Evolutionary conservation across 64 coral and sea anemone genomes (phyloP).

Genomic region (Pachyseris speciosa): DNA sequence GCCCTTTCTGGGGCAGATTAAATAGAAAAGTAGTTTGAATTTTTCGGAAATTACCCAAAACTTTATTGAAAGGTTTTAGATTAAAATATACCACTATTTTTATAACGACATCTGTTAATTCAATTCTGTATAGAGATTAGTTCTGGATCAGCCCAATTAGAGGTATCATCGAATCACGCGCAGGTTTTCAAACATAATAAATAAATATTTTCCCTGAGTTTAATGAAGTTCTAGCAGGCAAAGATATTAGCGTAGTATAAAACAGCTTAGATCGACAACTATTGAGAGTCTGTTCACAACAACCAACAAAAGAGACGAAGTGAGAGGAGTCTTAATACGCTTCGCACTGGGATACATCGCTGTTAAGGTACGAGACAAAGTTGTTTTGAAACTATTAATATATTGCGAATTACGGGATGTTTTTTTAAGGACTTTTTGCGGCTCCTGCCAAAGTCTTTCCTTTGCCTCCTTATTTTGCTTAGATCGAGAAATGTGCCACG

Average conservation of each 20-base stretch:
- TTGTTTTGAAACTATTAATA: too few relatives aligned
- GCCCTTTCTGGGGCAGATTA: background rate
- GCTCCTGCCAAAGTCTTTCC: too few relatives aligned
- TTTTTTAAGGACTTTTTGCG: too few relatives aligned
- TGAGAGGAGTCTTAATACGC: too few relatives aligned
- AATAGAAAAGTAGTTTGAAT: background rate
- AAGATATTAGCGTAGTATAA: background rate
- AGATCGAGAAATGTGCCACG: too few relatives aligned
- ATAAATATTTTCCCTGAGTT: constrained; percentile 3
- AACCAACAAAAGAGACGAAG: background rate
- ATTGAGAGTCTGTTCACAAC: background rate
- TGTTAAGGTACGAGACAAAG: too few relatives aligned
- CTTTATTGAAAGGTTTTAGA: too few relatives aligned
- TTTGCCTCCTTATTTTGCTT: too few relatives aligned
- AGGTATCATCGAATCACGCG: background rate
- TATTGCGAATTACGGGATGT: too few relatives aligned
- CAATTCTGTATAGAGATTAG: background rate
- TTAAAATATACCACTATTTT: background rate
- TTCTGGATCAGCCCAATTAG: background rate
- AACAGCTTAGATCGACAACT: background rate
- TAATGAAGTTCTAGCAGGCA: background rate
- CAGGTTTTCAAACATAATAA: background rate
- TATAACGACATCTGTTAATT: background rate
- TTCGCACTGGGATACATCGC: too few relatives aligned
- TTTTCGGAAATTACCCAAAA: background rate